Evolutionary conservation across 1,140 invertebrate species (phyloP).

Genomic region (Sesamia nonagrioides): DNA sequence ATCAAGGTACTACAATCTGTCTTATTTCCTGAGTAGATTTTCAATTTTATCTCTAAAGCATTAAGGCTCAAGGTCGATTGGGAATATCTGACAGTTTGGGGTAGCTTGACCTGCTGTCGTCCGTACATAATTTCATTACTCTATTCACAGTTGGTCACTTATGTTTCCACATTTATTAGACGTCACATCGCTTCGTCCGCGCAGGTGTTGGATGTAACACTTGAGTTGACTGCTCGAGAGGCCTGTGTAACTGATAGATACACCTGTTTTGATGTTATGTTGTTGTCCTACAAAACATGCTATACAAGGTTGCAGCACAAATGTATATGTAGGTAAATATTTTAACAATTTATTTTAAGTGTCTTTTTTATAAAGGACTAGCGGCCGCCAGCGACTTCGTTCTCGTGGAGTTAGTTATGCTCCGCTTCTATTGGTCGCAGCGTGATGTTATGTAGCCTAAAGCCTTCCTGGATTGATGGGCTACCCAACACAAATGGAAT

Average conservation of each 20-base stretch:
- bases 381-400: too few species aligned
- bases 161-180: slow-evolving; percentile 17
- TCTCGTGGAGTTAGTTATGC: too few species aligned
- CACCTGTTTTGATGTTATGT: not conserved
- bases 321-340: not conserved
- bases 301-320: not conserved
- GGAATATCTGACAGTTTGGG: too few species aligned
- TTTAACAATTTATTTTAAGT: slow-evolving; percentile 2
- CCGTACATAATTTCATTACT: not conserved
- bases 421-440: too few species aligned
- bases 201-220: slow-evolving; percentile 38
- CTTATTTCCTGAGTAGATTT: too few species aligned
- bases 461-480: too few species aligned
- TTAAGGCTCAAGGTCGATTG: too few species aligned
- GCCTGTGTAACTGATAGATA: not conserved
- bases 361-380: not conserved
- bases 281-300: not conserved
- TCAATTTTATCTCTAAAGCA: too few species aligned
- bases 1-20: too few species aligned
- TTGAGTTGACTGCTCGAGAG: slow-evolving; percentile 3
- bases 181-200: slow-evolving; percentile 16
- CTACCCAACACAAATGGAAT: too few species aligned
- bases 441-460: too few species aligned
- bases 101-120: too few species aligned
- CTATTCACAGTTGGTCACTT: not conserved